phyloP scores from a whole-genome alignment of 2,113 vertebrate species.

The Oryzias curvinotus region DNA sequence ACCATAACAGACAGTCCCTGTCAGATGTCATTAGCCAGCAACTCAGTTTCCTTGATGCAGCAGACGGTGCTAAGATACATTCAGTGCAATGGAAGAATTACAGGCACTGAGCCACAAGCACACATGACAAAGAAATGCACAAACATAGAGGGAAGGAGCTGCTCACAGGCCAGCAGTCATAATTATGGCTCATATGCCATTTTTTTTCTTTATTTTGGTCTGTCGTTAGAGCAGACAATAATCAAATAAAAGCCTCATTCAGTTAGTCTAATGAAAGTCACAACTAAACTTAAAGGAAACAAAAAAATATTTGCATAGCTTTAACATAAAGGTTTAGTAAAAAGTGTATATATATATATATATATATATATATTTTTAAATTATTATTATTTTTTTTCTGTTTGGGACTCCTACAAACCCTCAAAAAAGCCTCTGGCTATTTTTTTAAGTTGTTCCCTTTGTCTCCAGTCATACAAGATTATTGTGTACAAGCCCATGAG shows the following conservation, averaged over 20 bases:
- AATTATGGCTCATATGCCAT: background rate
- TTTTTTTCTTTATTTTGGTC: background rate
- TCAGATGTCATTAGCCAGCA: constrained; percentile 73
- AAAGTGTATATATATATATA: no score
- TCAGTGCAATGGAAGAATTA: constrained; percentile 19
- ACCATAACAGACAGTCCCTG: constrained; percentile 72
- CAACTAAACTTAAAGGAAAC: background rate
- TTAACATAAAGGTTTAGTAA: no score
- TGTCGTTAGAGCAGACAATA: no score
- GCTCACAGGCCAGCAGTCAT: constrained; percentile 20
- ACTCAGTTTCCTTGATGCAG: constrained; percentile 69
- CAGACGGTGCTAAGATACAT: constrained; percentile 44
- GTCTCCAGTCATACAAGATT: no score
- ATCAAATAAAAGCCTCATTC: constrained; percentile 3
- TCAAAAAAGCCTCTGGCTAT: no score
- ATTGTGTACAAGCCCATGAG: no score
- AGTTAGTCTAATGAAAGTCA: constrained; percentile 5
- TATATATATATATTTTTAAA: no score
- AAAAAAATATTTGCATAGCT: no score
- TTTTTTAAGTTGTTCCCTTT: no score
- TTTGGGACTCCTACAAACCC: no score
- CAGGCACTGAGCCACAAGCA: constrained; percentile 21
- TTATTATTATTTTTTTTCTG: no score
- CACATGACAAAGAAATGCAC: constrained; percentile 16
- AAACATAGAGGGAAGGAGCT: constrained; percentile 22